Percentiles rank a stretch among this genome's conserved stretches.
Evolutionary conservation across 2,797 vertebrate species (phyloP).

Genomic region (Zenarchopterus dispar): DNA sequence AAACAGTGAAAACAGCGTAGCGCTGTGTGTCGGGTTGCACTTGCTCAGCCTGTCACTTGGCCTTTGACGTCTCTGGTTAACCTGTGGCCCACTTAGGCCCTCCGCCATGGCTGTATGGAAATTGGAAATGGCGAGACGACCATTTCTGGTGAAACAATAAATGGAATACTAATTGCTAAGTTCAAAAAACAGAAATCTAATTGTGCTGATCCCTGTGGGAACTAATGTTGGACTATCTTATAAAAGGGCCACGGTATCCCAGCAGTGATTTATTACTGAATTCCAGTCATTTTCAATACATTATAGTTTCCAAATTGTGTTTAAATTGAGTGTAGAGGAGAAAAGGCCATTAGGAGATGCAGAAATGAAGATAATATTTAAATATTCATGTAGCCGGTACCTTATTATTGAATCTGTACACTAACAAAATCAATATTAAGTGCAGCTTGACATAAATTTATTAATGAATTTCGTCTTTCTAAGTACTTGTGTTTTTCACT

Average conservation of each 20-base stretch:
- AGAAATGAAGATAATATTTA: conserved; percentile 99
- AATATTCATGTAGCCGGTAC: conserved; percentile 99
- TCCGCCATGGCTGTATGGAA: conserved; percentile 75
- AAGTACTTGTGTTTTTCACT: conserved; percentile 99
- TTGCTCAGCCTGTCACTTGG: conserved; percentile 87
- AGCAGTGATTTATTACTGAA: conserved; percentile 99
- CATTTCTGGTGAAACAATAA: conserved; percentile 95
- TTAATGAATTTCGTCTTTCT: conserved; percentile 99
- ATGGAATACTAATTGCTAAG: conserved; percentile 96
- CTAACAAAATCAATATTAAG: conserved; percentile 99
- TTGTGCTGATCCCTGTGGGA: conserved; percentile 92
- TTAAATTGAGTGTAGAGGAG: conserved; percentile 99
- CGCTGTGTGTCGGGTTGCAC: conserved; percentile 74
- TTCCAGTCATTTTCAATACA: conserved; percentile 99
- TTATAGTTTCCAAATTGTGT: conserved; percentile 99
- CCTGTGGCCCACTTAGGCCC: conserved; percentile 71
- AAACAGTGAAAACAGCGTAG: conserved; percentile 57
- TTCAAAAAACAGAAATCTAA: conserved; percentile 99
- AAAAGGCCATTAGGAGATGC: conserved; percentile 99
- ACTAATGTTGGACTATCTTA: conserved; percentile 96
- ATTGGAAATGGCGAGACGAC: conserved; percentile 81
- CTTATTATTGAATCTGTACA: conserved; percentile 99
- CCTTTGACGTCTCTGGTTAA: conserved; percentile 86
- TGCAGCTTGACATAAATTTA: conserved; percentile 99
- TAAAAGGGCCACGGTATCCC: conserved; percentile 96